Percentiles rank a stretch among this genome's conserved stretches.
phyloP scores from a whole-genome alignment of 2,797 vertebrate genomes.

The Philypnodon macrostomus region DNA sequence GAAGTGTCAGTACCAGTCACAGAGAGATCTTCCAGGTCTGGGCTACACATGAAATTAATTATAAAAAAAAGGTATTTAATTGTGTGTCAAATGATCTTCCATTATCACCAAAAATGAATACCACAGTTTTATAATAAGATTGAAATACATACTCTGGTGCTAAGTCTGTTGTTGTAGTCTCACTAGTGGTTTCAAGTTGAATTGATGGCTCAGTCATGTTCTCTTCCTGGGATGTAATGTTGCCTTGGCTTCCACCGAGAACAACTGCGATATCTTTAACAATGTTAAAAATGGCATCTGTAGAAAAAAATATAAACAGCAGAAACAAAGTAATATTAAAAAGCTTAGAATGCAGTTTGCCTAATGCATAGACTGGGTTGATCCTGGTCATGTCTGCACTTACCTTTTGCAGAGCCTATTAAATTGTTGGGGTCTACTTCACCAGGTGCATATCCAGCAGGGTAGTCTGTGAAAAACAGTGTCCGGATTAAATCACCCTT shows the following conservation, averaged over 20 bases:
- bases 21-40: slow-evolving; percentile 27
- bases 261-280: slow-evolving; percentile 96
- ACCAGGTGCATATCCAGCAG: slow-evolving; percentile 78
- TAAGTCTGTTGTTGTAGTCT: slow-evolving; percentile 20
- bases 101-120: accelerated
- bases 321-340: not conserved
- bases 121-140: not conserved
- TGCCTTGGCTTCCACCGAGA: slow-evolving; percentile 85
- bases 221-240: slow-evolving; percentile 74
- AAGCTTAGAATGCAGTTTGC: no score
- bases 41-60: slow-evolving; percentile 34
- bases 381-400: slow-evolving; percentile 34
- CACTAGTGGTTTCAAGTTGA: slow-evolving; percentile 23
- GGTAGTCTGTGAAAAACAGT: slow-evolving; percentile 79
- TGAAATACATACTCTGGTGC: slow-evolving; percentile 47
- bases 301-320: slow-evolving; percentile 20
- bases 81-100: no score
- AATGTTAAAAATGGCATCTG: slow-evolving; percentile 96
- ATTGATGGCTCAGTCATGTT: slow-evolving; percentile 47
- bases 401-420: slow-evolving; percentile 94
- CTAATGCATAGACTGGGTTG: no score
- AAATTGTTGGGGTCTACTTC: slow-evolving; percentile 91
- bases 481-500: not conserved
- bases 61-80: no score
- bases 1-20: not conserved